Evolutionary conservation across 2,888 invertebrate genomes (phyloP).

Genomic region (Suillia variegata): DNA sequence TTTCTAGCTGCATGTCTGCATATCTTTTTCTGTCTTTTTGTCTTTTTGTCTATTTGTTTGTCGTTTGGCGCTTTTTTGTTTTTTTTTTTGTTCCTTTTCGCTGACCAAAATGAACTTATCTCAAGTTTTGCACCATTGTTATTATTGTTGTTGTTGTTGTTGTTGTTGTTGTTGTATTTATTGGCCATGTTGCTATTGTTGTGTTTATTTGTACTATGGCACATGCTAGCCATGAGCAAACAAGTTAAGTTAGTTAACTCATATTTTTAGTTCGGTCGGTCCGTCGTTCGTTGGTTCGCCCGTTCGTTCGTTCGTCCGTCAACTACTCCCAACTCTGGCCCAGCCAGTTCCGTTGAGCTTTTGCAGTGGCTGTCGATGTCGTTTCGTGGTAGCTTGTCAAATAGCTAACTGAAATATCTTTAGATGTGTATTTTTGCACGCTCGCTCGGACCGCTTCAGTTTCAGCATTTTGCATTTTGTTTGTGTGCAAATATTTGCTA

Average conservation of each 20-base stretch:
- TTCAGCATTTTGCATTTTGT: too few relatives aligned
- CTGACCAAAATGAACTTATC: slow-evolving; percentile 4
- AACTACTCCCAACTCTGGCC: too few relatives aligned
- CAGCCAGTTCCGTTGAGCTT: too few relatives aligned
- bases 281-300: too few relatives aligned
- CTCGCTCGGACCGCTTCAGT: too few relatives aligned
- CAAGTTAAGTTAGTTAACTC: slow-evolving; percentile 9
- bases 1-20: neutral
- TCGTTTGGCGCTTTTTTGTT: neutral
- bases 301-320: too few relatives aligned
- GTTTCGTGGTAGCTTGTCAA: too few relatives aligned
- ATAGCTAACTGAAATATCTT: too few relatives aligned
- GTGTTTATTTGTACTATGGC: slow-evolving; percentile 7
- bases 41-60: neutral
- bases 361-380: too few relatives aligned
- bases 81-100: neutral
- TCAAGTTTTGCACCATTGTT: neutral
- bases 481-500: too few relatives aligned
- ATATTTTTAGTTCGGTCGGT: too few relatives aligned
- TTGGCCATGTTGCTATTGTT: slow-evolving; percentile 4
- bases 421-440: too few relatives aligned
- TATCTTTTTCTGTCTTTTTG: neutral
- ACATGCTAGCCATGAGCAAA: slow-evolving; percentile 11
- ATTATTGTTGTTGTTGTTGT: slow-evolving; percentile 1
- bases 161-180: slow-evolving; percentile 6